Evolutionary conservation across 2,797 vertebrate species (phyloP).

Genomic region (Dermochelys coriacea): DNA sequence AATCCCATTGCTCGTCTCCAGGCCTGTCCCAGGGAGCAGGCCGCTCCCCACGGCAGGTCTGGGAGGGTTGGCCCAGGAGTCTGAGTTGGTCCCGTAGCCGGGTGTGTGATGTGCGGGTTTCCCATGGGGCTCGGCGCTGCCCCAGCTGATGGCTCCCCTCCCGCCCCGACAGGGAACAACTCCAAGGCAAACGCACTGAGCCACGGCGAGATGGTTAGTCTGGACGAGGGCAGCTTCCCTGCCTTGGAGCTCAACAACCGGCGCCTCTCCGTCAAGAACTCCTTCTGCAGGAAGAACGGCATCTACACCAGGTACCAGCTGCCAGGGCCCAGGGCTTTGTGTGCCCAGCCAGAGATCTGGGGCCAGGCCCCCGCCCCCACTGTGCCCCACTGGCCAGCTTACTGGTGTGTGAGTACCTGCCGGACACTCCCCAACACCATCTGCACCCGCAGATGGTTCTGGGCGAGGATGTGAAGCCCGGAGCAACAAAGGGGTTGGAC

Average conservation of each 20-base stretch:
- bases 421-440: rapidly evolving
- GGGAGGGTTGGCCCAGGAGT: neutral
- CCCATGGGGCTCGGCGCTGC: neutral
- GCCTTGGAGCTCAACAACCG: conserved; percentile 97
- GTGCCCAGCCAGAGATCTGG: neutral
- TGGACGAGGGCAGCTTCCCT: conserved; percentile 95
- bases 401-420: too few relatives aligned
- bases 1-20: neutral
- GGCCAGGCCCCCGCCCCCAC: neutral
- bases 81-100: neutral
- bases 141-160: neutral
- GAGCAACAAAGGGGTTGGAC: neutral
- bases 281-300: conserved; percentile 97
- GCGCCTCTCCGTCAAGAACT: conserved; percentile 95
- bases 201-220: conserved; percentile 96
- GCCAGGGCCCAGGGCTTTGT: neutral
- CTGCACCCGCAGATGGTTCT: too few relatives aligned
- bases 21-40: too few relatives aligned
- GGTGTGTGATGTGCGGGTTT: neutral
- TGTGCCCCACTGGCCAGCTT: neutral
- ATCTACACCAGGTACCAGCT: conserved; percentile 92
- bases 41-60: too few relatives aligned
- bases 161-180: conserved; percentile 84
- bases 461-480: neutral
- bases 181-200: conserved; percentile 91